These are phyloP conservation scores for Cercocebus atys DNA, from an alignment of 2,113 vertebrate species.

Conservation along the genomic window DNA sequence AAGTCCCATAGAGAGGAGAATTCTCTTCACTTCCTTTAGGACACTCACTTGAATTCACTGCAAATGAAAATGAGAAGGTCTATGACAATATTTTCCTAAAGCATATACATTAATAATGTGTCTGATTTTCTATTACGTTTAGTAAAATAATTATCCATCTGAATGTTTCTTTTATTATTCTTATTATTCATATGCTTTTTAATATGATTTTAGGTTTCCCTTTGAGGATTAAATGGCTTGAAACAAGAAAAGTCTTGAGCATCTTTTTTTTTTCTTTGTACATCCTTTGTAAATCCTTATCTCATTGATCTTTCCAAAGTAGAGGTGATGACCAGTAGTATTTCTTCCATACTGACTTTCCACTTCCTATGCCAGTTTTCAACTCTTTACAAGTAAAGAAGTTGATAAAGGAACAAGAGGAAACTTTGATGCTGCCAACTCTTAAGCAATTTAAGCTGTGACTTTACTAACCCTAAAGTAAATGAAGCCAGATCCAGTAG, in stretches of 20 bases:
- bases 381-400: conserved; percentile 69
- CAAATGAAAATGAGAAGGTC: conserved; percentile 27
- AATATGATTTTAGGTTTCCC: conserved; percentile 29
- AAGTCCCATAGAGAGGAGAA: not conserved
- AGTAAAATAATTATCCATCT: conserved; percentile 53
- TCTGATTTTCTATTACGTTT: conserved; percentile 11
- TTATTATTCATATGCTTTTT: conserved; percentile 43
- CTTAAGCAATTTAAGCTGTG: conserved; percentile 78
- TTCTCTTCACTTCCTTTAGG: not conserved
- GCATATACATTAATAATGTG: not conserved
- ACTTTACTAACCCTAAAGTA: conserved; percentile 76
- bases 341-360: conserved; percentile 47
- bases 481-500: conserved; percentile 76
- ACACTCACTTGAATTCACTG: not conserved
- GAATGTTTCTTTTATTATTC: conserved; percentile 50
- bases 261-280: not conserved
- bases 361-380: conserved; percentile 40
- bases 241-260: conserved; percentile 49
- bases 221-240: conserved; percentile 60
- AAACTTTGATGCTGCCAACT: conserved; percentile 77
- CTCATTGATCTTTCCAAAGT: conserved; percentile 47
- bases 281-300: not conserved
- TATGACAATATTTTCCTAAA: not conserved
- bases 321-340: conserved; percentile 7
- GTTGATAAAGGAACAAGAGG: conserved; percentile 78